A percentile compares a stretch with the other conserved stretches of the same genome.
Evolutionary conservation across 2,113 vertebrate genomes (phyloP).

Genomic region (Saccopteryx leptura): DNA sequence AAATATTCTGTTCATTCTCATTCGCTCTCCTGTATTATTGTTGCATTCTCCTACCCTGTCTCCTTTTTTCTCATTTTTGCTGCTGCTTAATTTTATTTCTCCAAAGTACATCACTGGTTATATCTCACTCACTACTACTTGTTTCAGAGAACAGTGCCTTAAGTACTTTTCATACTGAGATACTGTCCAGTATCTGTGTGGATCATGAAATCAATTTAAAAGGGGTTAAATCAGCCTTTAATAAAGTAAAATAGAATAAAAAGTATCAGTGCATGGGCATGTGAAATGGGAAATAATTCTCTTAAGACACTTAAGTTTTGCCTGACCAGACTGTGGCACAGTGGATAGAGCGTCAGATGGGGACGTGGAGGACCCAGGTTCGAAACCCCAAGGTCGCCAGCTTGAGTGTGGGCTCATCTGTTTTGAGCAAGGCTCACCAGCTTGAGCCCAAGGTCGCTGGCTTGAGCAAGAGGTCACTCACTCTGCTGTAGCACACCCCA

Average conservation of each 20-base stretch:
- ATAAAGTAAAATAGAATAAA: constrained; percentile 47
- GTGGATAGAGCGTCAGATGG: too few species aligned
- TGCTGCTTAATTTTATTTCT: constrained; percentile 43
- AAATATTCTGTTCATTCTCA: not conserved
- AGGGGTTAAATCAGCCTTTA: constrained; percentile 1
- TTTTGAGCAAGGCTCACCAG: too few species aligned
- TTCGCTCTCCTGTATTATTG: not conserved
- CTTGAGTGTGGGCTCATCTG: too few species aligned
- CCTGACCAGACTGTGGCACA: too few species aligned
- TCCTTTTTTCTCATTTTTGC: constrained; percentile 35
- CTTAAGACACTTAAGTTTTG: constrained; percentile 41
- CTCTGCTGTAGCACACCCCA: too few species aligned
- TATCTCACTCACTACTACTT: not conserved
- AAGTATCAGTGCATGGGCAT: not conserved
- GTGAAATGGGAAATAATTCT: constrained; percentile 3
- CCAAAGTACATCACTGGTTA: constrained; percentile 15
- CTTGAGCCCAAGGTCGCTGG: too few species aligned
- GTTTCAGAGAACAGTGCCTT: constrained; percentile 10
- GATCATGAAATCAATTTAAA: constrained; percentile 30
- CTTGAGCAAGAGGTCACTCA: too few species aligned
- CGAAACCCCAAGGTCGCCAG: too few species aligned
- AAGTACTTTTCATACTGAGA: not conserved
- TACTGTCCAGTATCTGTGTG: not conserved
- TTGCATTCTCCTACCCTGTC: not conserved
- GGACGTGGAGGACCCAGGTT: too few species aligned